phyloP scores from a whole-genome alignment of 2,797 vertebrate species.

The Sebastes oblongus region DNA sequence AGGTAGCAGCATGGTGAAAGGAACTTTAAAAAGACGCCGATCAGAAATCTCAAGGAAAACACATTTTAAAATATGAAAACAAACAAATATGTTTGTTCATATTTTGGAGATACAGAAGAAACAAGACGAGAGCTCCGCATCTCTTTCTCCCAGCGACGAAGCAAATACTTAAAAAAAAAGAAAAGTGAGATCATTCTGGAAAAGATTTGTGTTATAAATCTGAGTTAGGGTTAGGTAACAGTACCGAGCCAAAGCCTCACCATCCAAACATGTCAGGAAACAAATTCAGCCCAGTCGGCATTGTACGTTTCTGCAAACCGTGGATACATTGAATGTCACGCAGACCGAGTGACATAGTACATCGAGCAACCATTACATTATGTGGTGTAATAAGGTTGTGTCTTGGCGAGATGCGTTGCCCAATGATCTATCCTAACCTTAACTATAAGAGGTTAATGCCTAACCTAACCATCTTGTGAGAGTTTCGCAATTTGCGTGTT shows the following conservation, averaged over 20 bases:
- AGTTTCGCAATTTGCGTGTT: too few relatives aligned
- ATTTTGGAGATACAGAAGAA: conserved; percentile 65
- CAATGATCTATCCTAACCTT: too few relatives aligned
- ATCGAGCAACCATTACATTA: too few relatives aligned
- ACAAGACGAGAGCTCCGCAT: conserved; percentile 22
- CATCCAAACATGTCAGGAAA: conserved; percentile 48
- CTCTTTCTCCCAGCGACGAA: conserved; percentile 28
- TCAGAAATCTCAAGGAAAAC: conserved; percentile 71
- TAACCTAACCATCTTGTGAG: too few relatives aligned
- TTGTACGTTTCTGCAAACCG: too few relatives aligned
- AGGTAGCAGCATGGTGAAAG: background rate
- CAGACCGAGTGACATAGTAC: too few relatives aligned
- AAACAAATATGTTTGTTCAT: conserved; percentile 66
- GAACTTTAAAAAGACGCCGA: background rate
- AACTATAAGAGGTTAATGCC: too few relatives aligned
- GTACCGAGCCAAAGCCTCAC: conserved; percentile 57
- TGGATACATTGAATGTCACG: too few relatives aligned
- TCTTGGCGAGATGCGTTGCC: accelerated
- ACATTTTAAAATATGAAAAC: conserved; percentile 79
- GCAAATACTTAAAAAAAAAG: conserved; percentile 31
- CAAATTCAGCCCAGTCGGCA: background rate
- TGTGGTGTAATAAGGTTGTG: too few relatives aligned
- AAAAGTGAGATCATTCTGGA: conserved; percentile 47
- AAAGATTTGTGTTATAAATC: conserved; percentile 7
- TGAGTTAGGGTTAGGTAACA: conserved; percentile 27